Evolutionary conservation across 2,113 vertebrate genomes (phyloP).

Genomic region (Gadus macrocephalus): DNA sequence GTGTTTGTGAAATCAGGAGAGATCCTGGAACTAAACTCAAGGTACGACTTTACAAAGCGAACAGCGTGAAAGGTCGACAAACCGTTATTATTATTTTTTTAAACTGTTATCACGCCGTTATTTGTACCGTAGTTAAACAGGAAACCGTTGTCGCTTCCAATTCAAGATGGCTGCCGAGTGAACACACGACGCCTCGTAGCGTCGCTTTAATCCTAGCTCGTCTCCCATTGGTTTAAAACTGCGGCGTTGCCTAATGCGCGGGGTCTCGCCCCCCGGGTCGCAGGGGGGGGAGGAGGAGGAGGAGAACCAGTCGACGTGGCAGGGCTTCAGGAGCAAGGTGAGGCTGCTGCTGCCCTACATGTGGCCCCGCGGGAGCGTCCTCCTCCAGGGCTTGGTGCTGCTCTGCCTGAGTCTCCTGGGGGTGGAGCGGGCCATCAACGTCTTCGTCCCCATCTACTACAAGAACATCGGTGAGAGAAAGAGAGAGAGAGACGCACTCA

Average conservation of each 20-base stretch:
- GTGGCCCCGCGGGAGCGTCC: slow-evolving; percentile 80
- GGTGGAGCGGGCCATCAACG: slow-evolving; percentile 82
- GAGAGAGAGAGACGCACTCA: too few species aligned
- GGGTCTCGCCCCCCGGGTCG: slow-evolving; percentile 31
- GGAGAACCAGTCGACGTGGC: slow-evolving; percentile 80
- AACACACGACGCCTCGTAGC: too few species aligned
- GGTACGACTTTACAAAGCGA: too few species aligned
- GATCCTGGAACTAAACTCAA: too few species aligned
- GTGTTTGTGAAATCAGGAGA: too few species aligned
- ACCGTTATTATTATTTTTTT: too few species aligned
- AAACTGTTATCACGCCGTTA: too few species aligned
- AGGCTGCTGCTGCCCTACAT: slow-evolving; percentile 83
- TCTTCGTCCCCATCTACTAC: slow-evolving; percentile 93
- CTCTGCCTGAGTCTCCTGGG: slow-evolving; percentile 85
- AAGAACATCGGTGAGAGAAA: slow-evolving; percentile 84
- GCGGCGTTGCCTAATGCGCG: neutral
- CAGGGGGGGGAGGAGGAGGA: slow-evolving; percentile 1
- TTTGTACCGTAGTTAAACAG: too few species aligned
- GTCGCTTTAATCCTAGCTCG: too few species aligned
- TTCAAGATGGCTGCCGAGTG: too few species aligned
- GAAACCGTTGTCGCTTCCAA: too few species aligned
- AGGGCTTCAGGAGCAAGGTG: slow-evolving; percentile 80
- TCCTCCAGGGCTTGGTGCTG: slow-evolving; percentile 84
- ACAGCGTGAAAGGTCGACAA: too few species aligned
- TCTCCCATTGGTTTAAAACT: neutral